Conservation (phyloP, 2,797 vertebrate species). For the Enteromius thamalakanensis region DNA sequence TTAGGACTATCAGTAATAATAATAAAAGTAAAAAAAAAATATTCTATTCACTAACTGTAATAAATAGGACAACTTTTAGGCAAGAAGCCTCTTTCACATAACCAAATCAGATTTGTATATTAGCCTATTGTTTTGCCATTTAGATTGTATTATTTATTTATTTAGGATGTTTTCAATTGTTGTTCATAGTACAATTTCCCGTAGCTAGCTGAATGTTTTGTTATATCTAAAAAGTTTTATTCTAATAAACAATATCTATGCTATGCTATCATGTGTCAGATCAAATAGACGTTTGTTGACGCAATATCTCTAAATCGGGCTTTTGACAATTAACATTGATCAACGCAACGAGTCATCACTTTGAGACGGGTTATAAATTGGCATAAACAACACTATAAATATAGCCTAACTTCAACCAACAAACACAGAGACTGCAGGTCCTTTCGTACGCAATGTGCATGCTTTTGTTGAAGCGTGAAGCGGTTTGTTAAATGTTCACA, state of each 20-base stretch:
- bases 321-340: constrained; percentile 30
- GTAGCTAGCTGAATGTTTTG: background rate
- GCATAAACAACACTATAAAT: background rate
- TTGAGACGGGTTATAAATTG: background rate
- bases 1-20: background rate
- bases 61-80: background rate
- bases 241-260: background rate
- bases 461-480: constrained; percentile 75
- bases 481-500: constrained; percentile 81
- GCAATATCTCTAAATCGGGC: constrained; percentile 18
- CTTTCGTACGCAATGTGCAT: constrained; percentile 51
- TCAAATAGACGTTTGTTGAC: background rate
- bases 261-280: background rate
- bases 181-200: background rate
- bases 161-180: background rate
- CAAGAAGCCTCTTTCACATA: constrained; percentile 19
- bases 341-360: constrained; percentile 7
- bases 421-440: constrained; percentile 24
- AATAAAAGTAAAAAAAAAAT: background rate
- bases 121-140: background rate
- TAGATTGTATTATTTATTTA: background rate
- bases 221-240: background rate
- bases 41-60: background rate
- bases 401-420: background rate
- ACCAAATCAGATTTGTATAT: constrained; percentile 27